phyloP scores from a whole-genome alignment of 2,113 vertebrate genomes.

The Helogale parvula region DNA sequence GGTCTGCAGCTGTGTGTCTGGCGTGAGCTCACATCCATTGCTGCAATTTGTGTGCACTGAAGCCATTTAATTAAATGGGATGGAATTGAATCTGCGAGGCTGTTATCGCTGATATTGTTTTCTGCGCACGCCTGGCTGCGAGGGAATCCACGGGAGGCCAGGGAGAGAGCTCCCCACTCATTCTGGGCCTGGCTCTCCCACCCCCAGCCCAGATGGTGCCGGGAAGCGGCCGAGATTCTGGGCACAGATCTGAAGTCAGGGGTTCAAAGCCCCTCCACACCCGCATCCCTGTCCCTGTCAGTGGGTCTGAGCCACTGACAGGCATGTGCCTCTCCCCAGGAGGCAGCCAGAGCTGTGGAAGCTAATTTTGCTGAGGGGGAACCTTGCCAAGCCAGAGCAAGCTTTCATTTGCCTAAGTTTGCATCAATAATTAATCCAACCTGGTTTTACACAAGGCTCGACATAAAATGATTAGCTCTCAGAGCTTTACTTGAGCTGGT shows the following conservation, averaged over 20 bases:
- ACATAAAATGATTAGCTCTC: constrained; percentile 83
- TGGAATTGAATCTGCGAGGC: constrained; percentile 77
- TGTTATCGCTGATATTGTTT: constrained; percentile 74
- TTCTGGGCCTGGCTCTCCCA: background rate
- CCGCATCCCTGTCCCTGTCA: fast-evolving
- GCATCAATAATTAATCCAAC: constrained; percentile 86
- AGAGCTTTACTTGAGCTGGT: constrained; percentile 76
- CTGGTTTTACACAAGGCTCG: constrained; percentile 81
- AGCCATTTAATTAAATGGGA: constrained; percentile 83
- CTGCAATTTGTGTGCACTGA: constrained; percentile 72
- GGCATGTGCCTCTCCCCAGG: background rate
- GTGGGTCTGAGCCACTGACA: fast-evolving
- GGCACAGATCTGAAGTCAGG: constrained; percentile 55
- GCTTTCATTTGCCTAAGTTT: constrained; percentile 84
- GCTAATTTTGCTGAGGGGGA: constrained; percentile 69
- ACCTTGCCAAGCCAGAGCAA: constrained; percentile 66
- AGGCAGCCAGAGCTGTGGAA: background rate
- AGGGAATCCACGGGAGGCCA: constrained; percentile 61
- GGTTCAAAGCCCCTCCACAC: constrained; percentile 63
- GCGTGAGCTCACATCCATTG: constrained; percentile 75
- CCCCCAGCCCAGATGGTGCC: constrained; percentile 20
- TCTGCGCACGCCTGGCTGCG: constrained; percentile 41
- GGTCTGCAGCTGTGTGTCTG: constrained; percentile 73
- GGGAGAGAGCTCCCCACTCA: background rate
- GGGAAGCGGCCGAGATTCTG: constrained; percentile 32